Conservation (phyloP, 2,888 invertebrate species). For the Cepaea hortensis region DNA sequence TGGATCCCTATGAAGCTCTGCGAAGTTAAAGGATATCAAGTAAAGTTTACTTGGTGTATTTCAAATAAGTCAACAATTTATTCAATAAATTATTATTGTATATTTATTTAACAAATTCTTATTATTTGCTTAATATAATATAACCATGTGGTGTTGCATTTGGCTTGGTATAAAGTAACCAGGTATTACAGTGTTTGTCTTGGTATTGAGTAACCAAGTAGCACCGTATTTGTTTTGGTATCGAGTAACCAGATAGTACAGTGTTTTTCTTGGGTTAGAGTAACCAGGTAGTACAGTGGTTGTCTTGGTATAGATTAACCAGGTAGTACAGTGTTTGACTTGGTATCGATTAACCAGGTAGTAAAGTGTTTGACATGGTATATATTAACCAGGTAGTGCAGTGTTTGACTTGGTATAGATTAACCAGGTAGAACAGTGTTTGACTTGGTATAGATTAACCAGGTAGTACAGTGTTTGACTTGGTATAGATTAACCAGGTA, state of each 20-base stretch:
- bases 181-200: no score
- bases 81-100: not conserved
- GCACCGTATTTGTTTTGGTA: no score
- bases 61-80: not conserved
- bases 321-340: not conserved
- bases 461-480: no score
- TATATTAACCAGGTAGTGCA: not conserved
- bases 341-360: not conserved
- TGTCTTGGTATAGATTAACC: not conserved
- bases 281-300: not conserved
- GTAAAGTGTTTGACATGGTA: not conserved
- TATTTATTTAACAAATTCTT: not conserved
- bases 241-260: not conserved
- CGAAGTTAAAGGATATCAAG: conserved; percentile 33
- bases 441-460: no score
- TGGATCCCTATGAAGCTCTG: conserved; percentile 12
- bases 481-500: no score
- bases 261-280: not conserved
- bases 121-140: not conserved
- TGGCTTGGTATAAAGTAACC: no score
- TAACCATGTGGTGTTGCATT: not conserved
- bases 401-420: no score
- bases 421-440: no score
- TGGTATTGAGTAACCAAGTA: no score
- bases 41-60: conserved; percentile 34